Evolutionary conservation across 2,113 vertebrate species (phyloP).

Genomic region (Scomber scombrus): DNA sequence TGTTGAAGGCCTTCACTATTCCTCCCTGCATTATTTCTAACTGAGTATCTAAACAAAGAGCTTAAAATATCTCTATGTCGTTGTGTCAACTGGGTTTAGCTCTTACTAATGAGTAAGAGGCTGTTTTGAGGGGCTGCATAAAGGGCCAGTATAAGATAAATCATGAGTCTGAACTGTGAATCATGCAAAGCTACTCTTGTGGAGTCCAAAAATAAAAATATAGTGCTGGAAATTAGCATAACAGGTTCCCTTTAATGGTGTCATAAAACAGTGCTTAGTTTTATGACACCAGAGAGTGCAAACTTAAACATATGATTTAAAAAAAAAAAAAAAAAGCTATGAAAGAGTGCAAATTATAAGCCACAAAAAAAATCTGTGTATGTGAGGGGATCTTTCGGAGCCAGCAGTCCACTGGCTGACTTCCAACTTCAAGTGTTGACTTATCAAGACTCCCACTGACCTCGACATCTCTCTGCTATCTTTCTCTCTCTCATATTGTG

Average conservation of each 20-base stretch:
- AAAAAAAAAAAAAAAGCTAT: not conserved
- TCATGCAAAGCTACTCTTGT: too few species aligned
- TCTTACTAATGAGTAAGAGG: too few species aligned
- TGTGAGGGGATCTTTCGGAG: not conserved
- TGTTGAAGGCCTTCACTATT: too few species aligned
- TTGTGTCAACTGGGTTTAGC: too few species aligned
- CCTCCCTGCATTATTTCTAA: too few species aligned
- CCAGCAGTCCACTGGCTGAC: constrained; percentile 33
- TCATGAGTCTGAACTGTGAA: too few species aligned
- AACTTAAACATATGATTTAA: not conserved
- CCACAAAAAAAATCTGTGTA: not conserved
- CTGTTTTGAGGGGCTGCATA: too few species aligned
- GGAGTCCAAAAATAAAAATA: too few species aligned
- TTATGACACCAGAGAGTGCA: not conserved
- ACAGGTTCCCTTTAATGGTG: not conserved
- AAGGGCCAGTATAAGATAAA: too few species aligned
- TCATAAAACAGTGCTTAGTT: not conserved
- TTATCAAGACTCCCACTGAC: constrained; percentile 32
- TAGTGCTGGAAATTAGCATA: too few species aligned
- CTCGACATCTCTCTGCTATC: constrained; percentile 19
- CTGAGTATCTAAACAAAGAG: too few species aligned
- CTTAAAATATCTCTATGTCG: too few species aligned
- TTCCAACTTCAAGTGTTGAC: constrained; percentile 12
- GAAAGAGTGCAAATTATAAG: not conserved
- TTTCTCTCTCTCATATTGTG: constrained; percentile 13